Evolutionary conservation across 2,888 invertebrate species (phyloP).

Genomic region (Calliopum simillimum): DNA sequence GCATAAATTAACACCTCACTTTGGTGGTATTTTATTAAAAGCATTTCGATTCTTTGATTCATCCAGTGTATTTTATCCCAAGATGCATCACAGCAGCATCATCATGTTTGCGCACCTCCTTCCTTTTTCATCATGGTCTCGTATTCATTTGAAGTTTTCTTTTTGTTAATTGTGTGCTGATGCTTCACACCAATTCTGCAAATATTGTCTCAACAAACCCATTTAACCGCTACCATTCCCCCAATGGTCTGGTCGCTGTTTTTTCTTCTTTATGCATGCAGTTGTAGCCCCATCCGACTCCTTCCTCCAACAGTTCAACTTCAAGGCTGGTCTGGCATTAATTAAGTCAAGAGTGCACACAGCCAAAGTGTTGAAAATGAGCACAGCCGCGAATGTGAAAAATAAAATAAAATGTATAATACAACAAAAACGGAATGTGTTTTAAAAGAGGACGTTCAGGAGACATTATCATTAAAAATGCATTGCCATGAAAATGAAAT

Average conservation of each 20-base stretch:
- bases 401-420: background rate
- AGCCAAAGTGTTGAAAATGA: slow-evolving; percentile 28
- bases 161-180: slow-evolving; percentile 42
- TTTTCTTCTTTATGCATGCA: background rate
- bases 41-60: slow-evolving; percentile 43
- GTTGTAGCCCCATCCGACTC: background rate
- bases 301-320: slow-evolving; percentile 2
- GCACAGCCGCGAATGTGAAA: slow-evolving; percentile 20
- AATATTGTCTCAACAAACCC: slow-evolving; percentile 21
- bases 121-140: background rate
- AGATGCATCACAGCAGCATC: slow-evolving; percentile 8
- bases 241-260: background rate
- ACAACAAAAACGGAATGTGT: background rate
- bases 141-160: slow-evolving; percentile 31
- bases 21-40: slow-evolving; percentile 49
- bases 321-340: slow-evolving; percentile 37
- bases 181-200: slow-evolving; percentile 36
- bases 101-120: background rate
- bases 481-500: slow-evolving; percentile 36
- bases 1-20: slow-evolving; percentile 53
- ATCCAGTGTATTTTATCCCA: slow-evolving; percentile 1
- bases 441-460: slow-evolving; percentile 20
- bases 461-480: slow-evolving; percentile 37
- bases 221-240: background rate
- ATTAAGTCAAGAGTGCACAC: slow-evolving; percentile 37